phyloP scores from a whole-genome alignment of 2,113 vertebrate genomes.

The Hyla sarda region DNA sequence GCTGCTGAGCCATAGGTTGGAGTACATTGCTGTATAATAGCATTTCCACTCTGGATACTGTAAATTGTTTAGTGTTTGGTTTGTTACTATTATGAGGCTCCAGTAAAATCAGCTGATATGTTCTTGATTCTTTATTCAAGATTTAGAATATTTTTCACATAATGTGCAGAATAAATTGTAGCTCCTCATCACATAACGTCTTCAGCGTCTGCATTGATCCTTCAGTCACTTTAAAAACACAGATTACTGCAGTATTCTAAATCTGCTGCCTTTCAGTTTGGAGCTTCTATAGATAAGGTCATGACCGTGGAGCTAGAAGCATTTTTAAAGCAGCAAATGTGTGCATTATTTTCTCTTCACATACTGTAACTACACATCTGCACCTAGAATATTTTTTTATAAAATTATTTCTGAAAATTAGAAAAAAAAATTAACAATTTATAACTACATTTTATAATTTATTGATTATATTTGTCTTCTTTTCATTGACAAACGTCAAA shows the following conservation, averaged over 20 bases:
- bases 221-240: conserved; percentile 8
- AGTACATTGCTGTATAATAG: neutral
- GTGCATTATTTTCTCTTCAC: neutral
- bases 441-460: too few relatives aligned
- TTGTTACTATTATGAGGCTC: neutral
- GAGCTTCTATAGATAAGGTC: neutral
- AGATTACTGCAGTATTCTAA: neutral
- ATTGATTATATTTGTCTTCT: too few relatives aligned
- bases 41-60: neutral
- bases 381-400: neutral
- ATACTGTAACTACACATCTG: neutral
- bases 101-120: neutral
- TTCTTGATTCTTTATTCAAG: neutral
- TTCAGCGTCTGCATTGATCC: conserved; percentile 2
- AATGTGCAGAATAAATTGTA: neutral
- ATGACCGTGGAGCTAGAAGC: neutral
- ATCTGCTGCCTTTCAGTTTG: conserved; percentile 19
- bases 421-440: too few relatives aligned
- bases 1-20: neutral
- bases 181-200: neutral
- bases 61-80: neutral
- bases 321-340: conserved; percentile 1
- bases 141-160: neutral
- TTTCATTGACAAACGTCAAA: too few relatives aligned
- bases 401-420: neutral